Evolutionary conservation across 2,797 vertebrate species (phyloP), one percentile per base, ranked within the genome.

Genomic region (Peromyscus melanophrys): DNA sequence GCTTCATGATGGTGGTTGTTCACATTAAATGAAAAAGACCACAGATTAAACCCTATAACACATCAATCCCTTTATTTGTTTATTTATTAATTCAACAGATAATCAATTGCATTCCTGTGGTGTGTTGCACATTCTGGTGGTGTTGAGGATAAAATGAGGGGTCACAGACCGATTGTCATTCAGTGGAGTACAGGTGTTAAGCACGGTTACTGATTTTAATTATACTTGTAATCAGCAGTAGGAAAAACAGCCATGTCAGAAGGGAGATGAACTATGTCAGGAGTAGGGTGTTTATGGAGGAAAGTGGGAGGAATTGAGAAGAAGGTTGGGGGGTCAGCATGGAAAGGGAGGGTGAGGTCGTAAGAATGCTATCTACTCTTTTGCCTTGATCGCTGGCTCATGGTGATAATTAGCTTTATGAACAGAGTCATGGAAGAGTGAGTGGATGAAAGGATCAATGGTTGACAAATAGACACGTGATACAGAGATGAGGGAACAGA

Each of bases 231-330:
- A 46, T 87, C 19, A 23, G 21, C 69, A 43, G 21, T 80, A 23
- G 89, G 61, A 57, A 49, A 52, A 21, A 83, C 67, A 87, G 27
- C 29, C 14, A 10, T n/a, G 46, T 89, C 65, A 52, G 65, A 81
- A 80, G 29, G 85, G 59, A 87, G 71, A 49, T 55, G 27, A 90
- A 82, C 61, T 13, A 57, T 46, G 37, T 37, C 34, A 73, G 75
- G 73, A 65, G 8, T 84, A 21, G 61, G 61, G 21, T 49, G 25
- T 65, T 52, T 88, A 65, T 43, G 49, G 34, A 92, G 46, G 67
- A 89, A 73, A 77, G 34, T 75, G 43, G n/a, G 23, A 61, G 12
- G 27, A 57, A 77, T 57, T 88, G 92, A 94, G 87, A 94, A 75
- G 75, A 85, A 46, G 69, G 73, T 43, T 82, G 17, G 81, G 76